A percentile compares a stretch with the other conserved stretches of the same genome.
Evolutionary conservation across 2,888 invertebrate species (phyloP).

Genomic region (Andrena hattorfiana): DNA sequence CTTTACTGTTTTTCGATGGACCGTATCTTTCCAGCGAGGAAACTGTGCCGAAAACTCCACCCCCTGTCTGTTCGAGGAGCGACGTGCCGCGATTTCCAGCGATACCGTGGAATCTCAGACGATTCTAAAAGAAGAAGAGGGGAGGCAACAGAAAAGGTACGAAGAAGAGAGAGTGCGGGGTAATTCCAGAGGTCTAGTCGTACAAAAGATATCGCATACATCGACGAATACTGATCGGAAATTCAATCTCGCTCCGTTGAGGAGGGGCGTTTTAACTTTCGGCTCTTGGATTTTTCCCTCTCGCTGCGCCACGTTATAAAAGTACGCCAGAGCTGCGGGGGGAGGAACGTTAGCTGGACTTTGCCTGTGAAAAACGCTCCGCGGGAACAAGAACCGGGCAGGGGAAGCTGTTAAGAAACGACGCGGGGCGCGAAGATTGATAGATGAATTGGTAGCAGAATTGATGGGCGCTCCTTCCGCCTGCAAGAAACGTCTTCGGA

Average conservation of each 20-base stretch:
- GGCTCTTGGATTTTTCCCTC: constrained; percentile 44
- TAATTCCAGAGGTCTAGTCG: constrained; percentile 21
- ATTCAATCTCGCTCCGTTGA: constrained; percentile 77
- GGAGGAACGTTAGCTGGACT: constrained; percentile 23
- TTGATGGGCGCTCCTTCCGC: constrained; percentile 29
- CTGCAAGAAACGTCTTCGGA: constrained; percentile 46
- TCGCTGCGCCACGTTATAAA: constrained; percentile 8
- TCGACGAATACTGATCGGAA: constrained; percentile 69
- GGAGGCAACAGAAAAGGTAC: neutral
- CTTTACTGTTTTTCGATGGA: constrained; percentile 66
- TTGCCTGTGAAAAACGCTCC: constrained; percentile 16
- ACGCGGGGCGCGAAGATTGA: constrained; percentile 60
- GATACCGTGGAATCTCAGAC: constrained; percentile 26
- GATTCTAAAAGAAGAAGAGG: neutral
- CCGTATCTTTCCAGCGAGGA: constrained; percentile 33
- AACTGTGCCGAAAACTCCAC: constrained; percentile 53
- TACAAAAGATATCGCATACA: constrained; percentile 30
- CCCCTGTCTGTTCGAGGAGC: constrained; percentile 40
- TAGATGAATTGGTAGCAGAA: constrained; percentile 56
- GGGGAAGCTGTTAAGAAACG: constrained; percentile 21
- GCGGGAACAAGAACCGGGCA: constrained; percentile 38
- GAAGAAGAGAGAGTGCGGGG: neutral
- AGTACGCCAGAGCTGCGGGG: neutral
- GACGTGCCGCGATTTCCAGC: constrained; percentile 46
- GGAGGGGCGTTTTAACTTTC: constrained; percentile 78